These are phyloP conservation scores for Alviniconcha marisindica DNA, from an alignment of 1,140 invertebrate genomes.

Conservation along the genomic window DNA sequence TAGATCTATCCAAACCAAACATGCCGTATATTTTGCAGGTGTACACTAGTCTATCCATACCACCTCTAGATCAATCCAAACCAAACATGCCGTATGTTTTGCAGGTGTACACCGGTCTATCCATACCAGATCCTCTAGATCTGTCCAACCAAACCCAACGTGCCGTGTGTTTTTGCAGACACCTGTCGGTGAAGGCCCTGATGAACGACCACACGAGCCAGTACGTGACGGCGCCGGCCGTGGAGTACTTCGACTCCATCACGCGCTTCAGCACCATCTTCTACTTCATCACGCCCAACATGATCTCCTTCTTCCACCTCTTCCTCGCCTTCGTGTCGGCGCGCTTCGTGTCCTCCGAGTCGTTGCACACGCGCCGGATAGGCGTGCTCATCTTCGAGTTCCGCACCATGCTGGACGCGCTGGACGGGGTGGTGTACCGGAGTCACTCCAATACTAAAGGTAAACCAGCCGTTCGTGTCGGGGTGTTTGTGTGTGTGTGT, in stretches of 20 bases:
- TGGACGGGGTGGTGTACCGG: slow-evolving; percentile 72
- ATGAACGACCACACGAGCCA: slow-evolving; percentile 71
- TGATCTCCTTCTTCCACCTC: slow-evolving; percentile 69
- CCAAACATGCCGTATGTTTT: no score
- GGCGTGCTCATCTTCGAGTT: slow-evolving; percentile 70
- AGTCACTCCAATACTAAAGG: slow-evolving; percentile 55
- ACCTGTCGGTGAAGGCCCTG: slow-evolving; percentile 69
- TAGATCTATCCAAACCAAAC: no score
- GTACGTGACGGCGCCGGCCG: slow-evolving; percentile 66
- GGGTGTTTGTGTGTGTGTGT: no score
- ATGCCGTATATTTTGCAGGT: no score
- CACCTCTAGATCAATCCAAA: no score
- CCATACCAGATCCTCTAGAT: no score
- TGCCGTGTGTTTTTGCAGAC: slow-evolving; percentile 28
- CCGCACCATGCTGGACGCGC: slow-evolving; percentile 68
- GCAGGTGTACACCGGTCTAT: no score
- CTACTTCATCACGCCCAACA: slow-evolving; percentile 72
- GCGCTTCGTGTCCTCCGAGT: slow-evolving; percentile 68
- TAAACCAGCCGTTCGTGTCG: no score
- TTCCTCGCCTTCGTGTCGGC: slow-evolving; percentile 63
- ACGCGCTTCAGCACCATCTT: slow-evolving; percentile 69
- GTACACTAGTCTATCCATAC: no score
- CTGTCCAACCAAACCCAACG: no score
- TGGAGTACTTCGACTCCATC: slow-evolving; percentile 67
- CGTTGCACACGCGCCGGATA: slow-evolving; percentile 61